A percentile compares a stretch with the other conserved stretches of the same genome.
phyloP scores from a whole-genome alignment of 2,888 invertebrate genomes.

The Erebia ligea region DNA sequence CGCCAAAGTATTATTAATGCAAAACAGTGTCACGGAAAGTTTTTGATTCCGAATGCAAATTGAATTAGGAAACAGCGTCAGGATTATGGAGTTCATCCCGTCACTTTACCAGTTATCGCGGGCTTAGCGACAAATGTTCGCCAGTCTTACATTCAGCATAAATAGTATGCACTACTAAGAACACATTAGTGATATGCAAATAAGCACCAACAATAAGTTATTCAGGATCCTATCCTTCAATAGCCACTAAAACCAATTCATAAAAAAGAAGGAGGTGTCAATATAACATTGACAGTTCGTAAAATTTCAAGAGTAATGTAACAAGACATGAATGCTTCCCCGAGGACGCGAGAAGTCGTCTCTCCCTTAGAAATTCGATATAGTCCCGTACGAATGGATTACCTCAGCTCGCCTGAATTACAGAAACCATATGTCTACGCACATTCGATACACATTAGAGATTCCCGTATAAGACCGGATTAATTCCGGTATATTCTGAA shows the following conservation, averaged over 20 bases:
- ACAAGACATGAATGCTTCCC: constrained; percentile 17
- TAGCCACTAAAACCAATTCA: too few relatives aligned
- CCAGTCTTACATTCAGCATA: constrained; percentile 18
- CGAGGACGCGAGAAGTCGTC: constrained; percentile 61
- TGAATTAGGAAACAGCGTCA: constrained; percentile 80
- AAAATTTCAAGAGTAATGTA: constrained; percentile 1
- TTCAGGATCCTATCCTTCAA: too few relatives aligned
- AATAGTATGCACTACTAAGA: neutral
- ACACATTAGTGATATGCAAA: neutral
- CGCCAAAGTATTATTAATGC: constrained; percentile 82
- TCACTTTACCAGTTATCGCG: constrained; percentile 65
- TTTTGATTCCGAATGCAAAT: constrained; percentile 82
- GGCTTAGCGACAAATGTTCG: constrained; percentile 61
- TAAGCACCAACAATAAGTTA: neutral
- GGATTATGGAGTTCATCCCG: constrained; percentile 67
- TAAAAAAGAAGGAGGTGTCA: too few relatives aligned
- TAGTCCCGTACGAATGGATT: constrained; percentile 71
- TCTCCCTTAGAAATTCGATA: constrained; percentile 74
- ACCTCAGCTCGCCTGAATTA: constrained; percentile 76
- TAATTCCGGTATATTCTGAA: constrained; percentile 70
- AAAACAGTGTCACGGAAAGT: constrained; percentile 83
- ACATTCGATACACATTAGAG: constrained; percentile 71
- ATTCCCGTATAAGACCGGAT: constrained; percentile 72
- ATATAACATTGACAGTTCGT: neutral
- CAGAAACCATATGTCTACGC: constrained; percentile 77